Evolutionary conservation across 1,140 invertebrate genomes (phyloP).

Genomic region (Drosophila aff.): DNA sequence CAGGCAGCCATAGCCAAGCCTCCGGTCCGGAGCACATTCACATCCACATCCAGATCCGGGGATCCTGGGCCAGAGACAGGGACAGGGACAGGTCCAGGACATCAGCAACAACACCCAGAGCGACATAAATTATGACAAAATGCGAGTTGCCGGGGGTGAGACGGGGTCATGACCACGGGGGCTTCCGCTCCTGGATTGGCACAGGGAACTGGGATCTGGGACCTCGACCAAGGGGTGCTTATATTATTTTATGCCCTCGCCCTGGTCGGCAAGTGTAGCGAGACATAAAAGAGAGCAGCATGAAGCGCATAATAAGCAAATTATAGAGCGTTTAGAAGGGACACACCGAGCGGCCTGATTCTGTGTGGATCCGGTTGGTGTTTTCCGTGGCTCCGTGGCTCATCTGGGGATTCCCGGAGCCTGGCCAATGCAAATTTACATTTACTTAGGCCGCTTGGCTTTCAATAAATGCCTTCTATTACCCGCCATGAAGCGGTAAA

Average conservation of each 20-base stretch:
- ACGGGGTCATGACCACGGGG: conserved; percentile 48
- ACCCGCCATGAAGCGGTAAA: conserved; percentile 64
- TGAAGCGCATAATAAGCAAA: conserved; percentile 79
- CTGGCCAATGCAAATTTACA: conserved; percentile 71
- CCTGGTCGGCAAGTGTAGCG: conserved; percentile 55
- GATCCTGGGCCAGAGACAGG: conserved; percentile 4
- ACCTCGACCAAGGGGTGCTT: conserved; percentile 49
- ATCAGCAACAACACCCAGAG: conserved; percentile 78
- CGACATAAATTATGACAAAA: conserved; percentile 84
- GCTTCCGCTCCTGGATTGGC: conserved; percentile 29
- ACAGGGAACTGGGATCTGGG: conserved; percentile 4
- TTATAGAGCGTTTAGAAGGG: conserved; percentile 81
- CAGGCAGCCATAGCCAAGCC: neutral
- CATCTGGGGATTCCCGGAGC: neutral
- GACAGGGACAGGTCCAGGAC: conserved; percentile 29
- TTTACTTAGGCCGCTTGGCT: conserved; percentile 56
- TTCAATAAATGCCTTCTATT: conserved; percentile 77
- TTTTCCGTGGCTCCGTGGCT: neutral
- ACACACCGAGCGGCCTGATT: conserved; percentile 33
- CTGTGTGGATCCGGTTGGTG: conserved; percentile 4
- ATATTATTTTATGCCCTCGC: conserved; percentile 51
- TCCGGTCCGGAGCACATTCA: conserved; percentile 9
- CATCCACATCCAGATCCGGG: conserved; percentile 3
- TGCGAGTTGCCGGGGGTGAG: conserved; percentile 57
- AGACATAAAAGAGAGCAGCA: conserved; percentile 78